Conservation (phyloP, 2,113 vertebrate species). For the Sander vitreus region DNA sequence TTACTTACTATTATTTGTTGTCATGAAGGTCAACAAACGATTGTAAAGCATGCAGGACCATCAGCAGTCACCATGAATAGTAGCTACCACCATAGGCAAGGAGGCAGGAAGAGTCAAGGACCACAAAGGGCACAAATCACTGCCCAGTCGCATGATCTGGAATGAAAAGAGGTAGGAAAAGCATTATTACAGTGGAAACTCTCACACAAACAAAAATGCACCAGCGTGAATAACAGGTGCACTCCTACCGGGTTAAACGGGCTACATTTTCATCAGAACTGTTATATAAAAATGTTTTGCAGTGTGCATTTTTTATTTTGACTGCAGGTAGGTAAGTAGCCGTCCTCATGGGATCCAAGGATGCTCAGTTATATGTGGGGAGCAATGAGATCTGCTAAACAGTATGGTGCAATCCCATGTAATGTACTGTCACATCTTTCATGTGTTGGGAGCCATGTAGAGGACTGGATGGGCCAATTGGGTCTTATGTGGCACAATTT, state of each 20-base stretch:
- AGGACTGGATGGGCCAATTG: conserved; percentile 6
- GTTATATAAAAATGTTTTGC: neutral
- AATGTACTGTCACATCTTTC: neutral
- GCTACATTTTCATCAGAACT: neutral
- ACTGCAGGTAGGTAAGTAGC: conserved; percentile 12
- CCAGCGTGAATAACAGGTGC: neutral
- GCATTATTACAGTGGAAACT: neutral
- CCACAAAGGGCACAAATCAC: conserved; percentile 44
- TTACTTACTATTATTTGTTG: conserved; percentile 4
- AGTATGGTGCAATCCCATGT: neutral
- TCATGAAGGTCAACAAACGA: conserved; percentile 35
- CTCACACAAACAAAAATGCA: neutral
- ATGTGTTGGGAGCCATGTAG: conserved; percentile 1
- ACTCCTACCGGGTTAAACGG: neutral
- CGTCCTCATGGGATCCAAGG: neutral
- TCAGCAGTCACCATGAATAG: conserved; percentile 35
- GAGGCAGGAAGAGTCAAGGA: conserved; percentile 26
- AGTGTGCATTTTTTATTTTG: conserved; percentile 13
- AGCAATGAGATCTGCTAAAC: conserved; percentile 11
- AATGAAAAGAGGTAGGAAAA: conserved; percentile 17
- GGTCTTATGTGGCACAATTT: neutral
- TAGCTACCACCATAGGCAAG: conserved; percentile 27
- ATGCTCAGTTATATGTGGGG: neutral
- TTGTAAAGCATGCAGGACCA: conserved; percentile 23
- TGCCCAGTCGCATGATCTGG: conserved; percentile 18